Evolutionary conservation across 2,888 invertebrate species (phyloP).

Genomic region (Sylvicola fuscatus): DNA sequence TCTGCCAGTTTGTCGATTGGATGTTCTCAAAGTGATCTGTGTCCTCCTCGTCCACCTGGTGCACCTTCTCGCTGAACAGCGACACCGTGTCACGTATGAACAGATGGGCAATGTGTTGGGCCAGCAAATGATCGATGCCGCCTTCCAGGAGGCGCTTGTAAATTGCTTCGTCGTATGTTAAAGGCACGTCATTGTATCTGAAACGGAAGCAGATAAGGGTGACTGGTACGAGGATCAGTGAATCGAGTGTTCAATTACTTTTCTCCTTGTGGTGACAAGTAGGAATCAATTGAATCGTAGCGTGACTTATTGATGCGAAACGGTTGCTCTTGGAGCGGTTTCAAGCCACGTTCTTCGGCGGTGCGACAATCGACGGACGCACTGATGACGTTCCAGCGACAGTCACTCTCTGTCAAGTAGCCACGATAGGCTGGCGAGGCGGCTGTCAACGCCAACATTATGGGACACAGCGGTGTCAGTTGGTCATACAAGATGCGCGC

Average conservation of each 20-base stretch:
- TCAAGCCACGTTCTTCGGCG: slow-evolving; percentile 68
- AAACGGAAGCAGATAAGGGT: slow-evolving; percentile 6
- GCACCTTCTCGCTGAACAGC: slow-evolving; percentile 80
- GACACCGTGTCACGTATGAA: slow-evolving; percentile 96
- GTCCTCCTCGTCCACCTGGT: slow-evolving; percentile 84
- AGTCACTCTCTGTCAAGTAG: slow-evolving; percentile 85
- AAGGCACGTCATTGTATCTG: slow-evolving; percentile 82
- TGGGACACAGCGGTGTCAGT: slow-evolving; percentile 88
- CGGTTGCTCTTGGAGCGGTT: slow-evolving; percentile 48
- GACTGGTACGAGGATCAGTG: no score
- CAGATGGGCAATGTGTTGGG: slow-evolving; percentile 91
- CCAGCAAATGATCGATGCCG: slow-evolving; percentile 81
- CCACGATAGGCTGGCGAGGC: slow-evolving; percentile 92
- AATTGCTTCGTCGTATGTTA: slow-evolving; percentile 67
- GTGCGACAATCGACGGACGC: slow-evolving; percentile 92
- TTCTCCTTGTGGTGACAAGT: slow-evolving; percentile 74
- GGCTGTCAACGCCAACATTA: slow-evolving; percentile 91
- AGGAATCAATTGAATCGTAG: slow-evolving; percentile 95
- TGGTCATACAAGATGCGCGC: slow-evolving; percentile 94
- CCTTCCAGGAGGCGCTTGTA: slow-evolving; percentile 66
- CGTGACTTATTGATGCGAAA: slow-evolving; percentile 83
- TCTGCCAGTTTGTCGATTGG: slow-evolving; percentile 99
- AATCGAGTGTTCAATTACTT: slow-evolving; percentile 29
- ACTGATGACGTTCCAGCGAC: slow-evolving; percentile 94
- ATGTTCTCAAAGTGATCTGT: slow-evolving; percentile 99